Evolutionary conservation across 2,797 vertebrate species (phyloP).

Genomic region (Spea hammondii): DNA sequence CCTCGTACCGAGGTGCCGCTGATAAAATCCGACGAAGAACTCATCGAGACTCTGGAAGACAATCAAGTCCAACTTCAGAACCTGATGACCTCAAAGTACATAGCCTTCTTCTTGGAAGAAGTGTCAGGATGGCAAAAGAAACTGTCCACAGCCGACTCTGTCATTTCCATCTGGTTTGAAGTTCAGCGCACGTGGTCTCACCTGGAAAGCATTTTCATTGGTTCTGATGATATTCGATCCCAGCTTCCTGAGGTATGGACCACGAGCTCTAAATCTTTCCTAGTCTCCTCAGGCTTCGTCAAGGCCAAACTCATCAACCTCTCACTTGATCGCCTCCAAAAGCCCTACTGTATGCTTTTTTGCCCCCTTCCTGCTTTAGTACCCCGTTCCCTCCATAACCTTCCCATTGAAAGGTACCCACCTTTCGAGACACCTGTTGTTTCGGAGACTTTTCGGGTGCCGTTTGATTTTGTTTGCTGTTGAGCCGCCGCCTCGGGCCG

Average conservation of each 20-base stretch:
- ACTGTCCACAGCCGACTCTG: conserved; percentile 76
- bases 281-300: neutral
- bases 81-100: conserved; percentile 82
- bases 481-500: conserved; percentile 3
- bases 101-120: conserved; percentile 87
- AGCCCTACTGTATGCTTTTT: no score
- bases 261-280: neutral
- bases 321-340: no score
- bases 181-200: conserved; percentile 91
- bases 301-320: no score
- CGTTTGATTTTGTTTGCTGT: conserved; percentile 1
- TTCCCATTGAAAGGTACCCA: neutral
- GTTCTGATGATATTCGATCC: conserved; percentile 87
- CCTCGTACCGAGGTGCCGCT: conserved; percentile 72
- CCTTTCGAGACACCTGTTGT: no score
- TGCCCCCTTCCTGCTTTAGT: no score
- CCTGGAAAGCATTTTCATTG: conserved; percentile 94
- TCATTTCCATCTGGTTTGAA: conserved; percentile 90
- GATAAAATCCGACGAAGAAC: conserved; percentile 79
- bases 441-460: neutral
- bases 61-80: conserved; percentile 95
- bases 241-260: conserved; percentile 88
- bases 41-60: conserved; percentile 91
- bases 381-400: neutral
- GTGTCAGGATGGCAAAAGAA: conserved; percentile 88